These are phyloP conservation scores for Sebastes iracundus DNA, from an alignment of 2,797 vertebrate genomes.

Conservation along the genomic window DNA sequence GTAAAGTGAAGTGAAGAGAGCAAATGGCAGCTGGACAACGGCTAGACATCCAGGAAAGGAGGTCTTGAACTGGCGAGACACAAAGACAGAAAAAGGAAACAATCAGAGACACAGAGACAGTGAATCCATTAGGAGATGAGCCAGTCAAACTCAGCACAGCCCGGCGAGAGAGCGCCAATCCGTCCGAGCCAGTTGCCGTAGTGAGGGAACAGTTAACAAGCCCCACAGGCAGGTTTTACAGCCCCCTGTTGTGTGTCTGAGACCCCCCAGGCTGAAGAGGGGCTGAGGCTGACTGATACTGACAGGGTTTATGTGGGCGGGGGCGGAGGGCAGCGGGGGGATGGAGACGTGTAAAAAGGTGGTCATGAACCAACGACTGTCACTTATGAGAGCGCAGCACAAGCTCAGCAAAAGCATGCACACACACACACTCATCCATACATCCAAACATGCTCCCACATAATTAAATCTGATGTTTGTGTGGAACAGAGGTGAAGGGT, in stretches of 20 bases:
- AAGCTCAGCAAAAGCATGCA: slow-evolving; percentile 25
- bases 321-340: slow-evolving; percentile 27
- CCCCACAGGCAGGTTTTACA: slow-evolving; percentile 76
- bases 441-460: slow-evolving; percentile 37
- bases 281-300: slow-evolving; percentile 74
- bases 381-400: slow-evolving; percentile 81
- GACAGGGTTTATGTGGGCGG: slow-evolving; percentile 75
- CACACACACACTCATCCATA: slow-evolving; percentile 30
- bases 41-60: slow-evolving; percentile 55
- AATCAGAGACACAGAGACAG: slow-evolving; percentile 57
- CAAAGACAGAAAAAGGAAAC: slow-evolving; percentile 58
- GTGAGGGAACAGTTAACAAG: slow-evolving; percentile 77
- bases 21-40: slow-evolving; percentile 56
- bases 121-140: slow-evolving; percentile 62
- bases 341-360: slow-evolving; percentile 66
- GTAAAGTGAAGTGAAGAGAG: slow-evolving; percentile 13
- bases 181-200: slow-evolving; percentile 74
- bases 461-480: slow-evolving; percentile 63
- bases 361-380: slow-evolving; percentile 86
- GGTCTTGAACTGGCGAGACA: slow-evolving; percentile 66
- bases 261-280: slow-evolving; percentile 80
- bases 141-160: slow-evolving; percentile 48
- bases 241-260: slow-evolving; percentile 74
- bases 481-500: slow-evolving; percentile 48
- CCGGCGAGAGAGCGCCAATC: slow-evolving; percentile 46